Conservation (phyloP, 2,888 invertebrate genomes). For the Oxycera nigricornis region DNA sequence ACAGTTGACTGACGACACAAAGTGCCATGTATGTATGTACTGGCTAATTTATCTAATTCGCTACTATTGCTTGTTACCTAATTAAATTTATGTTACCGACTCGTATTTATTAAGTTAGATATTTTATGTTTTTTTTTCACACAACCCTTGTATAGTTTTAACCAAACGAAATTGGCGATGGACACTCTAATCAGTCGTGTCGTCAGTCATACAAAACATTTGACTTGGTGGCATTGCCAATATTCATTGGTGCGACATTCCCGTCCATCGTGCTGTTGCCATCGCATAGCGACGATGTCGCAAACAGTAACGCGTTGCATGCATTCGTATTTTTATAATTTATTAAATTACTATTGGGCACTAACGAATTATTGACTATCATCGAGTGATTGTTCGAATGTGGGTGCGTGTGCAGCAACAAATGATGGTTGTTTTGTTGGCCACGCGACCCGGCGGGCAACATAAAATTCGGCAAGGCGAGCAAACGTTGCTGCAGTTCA, state of each 20-base stretch:
- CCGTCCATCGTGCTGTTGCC: background rate
- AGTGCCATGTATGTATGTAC: too few species aligned
- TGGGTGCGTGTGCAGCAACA: conserved; percentile 47
- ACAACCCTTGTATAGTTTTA: background rate
- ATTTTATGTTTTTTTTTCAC: too few species aligned
- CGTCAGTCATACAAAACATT: conserved; percentile 41
- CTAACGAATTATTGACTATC: conserved; percentile 57
- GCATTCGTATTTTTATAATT: conserved; percentile 45
- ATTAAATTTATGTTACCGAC: background rate
- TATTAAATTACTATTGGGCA: conserved; percentile 41
- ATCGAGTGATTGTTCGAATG: conserved; percentile 62
- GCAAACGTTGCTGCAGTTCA: conserved; percentile 18
- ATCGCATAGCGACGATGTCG: conserved; percentile 39
- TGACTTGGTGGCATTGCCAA: conserved; percentile 34
- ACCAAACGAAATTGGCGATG: background rate
- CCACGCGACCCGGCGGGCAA: conserved; percentile 51
- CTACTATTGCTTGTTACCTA: background rate
- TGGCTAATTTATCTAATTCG: background rate
- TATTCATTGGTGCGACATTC: conserved; percentile 27
- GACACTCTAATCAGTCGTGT: too few species aligned
- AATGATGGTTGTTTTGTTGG: conserved; percentile 52
- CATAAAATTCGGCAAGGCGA: conserved; percentile 21
- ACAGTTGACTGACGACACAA: too few species aligned
- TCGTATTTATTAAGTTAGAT: background rate
- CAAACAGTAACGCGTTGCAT: conserved; percentile 41